Evolutionary conservation across 2,113 vertebrate species (phyloP).

Genomic region (Calyptommatus sinebrachiatus): DNA sequence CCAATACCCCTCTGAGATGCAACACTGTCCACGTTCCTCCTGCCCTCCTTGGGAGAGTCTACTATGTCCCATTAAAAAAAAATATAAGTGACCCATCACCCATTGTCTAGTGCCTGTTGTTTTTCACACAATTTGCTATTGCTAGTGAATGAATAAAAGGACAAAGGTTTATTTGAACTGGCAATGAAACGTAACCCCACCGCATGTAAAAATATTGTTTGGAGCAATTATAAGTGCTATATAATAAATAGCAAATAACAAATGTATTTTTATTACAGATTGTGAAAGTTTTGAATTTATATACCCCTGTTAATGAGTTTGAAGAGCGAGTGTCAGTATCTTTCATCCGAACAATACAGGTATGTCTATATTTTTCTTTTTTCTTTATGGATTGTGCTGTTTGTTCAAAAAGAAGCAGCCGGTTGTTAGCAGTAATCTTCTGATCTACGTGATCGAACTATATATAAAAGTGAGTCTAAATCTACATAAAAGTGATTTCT

Average conservation of each 20-base stretch:
- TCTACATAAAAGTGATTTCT: no score
- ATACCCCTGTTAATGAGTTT: conserved; percentile 97
- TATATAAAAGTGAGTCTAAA: no score
- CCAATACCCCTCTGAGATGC: no score
- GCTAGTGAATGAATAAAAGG: background rate
- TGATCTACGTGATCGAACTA: no score
- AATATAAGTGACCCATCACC: no score
- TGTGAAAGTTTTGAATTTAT: conserved; percentile 96
- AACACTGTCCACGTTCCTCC: no score
- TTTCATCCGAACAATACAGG: conserved; percentile 98
- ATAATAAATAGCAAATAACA: background rate
- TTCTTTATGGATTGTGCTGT: background rate
- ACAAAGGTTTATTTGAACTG: conserved; percentile 19
- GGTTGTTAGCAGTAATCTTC: background rate
- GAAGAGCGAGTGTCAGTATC: conserved; percentile 94
- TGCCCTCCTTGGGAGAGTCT: no score
- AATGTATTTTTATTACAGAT: conserved; percentile 76
- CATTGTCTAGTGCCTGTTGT: no score
- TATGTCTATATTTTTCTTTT: conserved; percentile 53
- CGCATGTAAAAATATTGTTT: background rate
- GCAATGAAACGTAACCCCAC: background rate
- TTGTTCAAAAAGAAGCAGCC: background rate
- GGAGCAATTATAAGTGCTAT: no score
- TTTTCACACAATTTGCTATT: no score
- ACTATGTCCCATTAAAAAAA: no score